A percentile compares a stretch with the other conserved stretches of the same genome.
These are phyloP conservation scores for Bostrychus sinensis DNA, from an alignment of 2,113 vertebrate genomes.

Conservation along the genomic window DNA sequence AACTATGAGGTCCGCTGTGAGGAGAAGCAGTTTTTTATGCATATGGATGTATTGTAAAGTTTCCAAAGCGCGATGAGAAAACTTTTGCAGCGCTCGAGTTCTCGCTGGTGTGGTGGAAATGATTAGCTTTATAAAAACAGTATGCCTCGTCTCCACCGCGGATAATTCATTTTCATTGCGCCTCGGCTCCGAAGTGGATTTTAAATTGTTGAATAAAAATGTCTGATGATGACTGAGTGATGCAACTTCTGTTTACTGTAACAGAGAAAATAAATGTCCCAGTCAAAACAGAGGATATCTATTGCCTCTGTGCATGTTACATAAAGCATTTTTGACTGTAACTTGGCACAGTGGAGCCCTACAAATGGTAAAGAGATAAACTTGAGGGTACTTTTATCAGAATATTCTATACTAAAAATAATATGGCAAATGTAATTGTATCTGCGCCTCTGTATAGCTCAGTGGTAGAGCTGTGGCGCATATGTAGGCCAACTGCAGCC, in stretches of 20 bases:
- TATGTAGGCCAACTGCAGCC: too few relatives aligned
- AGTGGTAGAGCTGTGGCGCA: too few relatives aligned
- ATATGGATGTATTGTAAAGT: conserved; percentile 44
- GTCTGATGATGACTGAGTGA: neutral
- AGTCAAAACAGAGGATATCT: neutral
- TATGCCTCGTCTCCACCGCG: neutral
- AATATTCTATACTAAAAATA: too few relatives aligned
- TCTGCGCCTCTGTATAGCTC: too few relatives aligned
- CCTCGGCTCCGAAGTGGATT: conserved; percentile 9
- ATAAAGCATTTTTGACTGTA: neutral
- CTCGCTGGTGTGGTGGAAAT: conserved; percentile 6
- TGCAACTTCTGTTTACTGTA: neutral
- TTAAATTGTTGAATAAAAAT: conserved; percentile 1
- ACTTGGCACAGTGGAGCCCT: neutral
- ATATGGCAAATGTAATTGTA: too few relatives aligned
- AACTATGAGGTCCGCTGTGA: conserved; percentile 28
- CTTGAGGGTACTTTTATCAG: neutral
- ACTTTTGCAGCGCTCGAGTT: conserved; percentile 17
- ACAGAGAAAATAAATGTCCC: neutral
- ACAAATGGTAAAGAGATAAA: too few relatives aligned
- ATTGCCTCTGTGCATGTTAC: neutral
- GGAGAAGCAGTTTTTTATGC: conserved; percentile 33
- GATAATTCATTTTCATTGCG: conserved; percentile 19
- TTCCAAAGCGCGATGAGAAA: neutral
- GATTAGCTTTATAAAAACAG: conserved; percentile 22